These are phyloP conservation scores for Bombyx mori DNA, from an alignment of 1,140 invertebrate species.

Conservation along the genomic window ASM3026992v2 NC_085129.1:18171001-18171500, in stretches of 20 bases:
- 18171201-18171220: neutral
- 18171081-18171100: conserved; percentile 65
- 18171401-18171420: conserved; percentile 39
- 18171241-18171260: conserved; percentile 61
- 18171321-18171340: conserved; percentile 46
- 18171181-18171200: neutral
- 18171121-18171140: conserved; percentile 10
- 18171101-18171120: conserved; percentile 47
- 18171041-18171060: conserved; percentile 64
- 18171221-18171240: neutral
- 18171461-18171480: conserved; percentile 20
- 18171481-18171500: conserved; percentile 19
- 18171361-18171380: conserved; percentile 37
- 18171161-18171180: conserved; percentile 18
- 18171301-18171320: conserved; percentile 34
- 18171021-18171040: conserved; percentile 75
- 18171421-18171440: conserved; percentile 52
- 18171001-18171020: conserved; percentile 95
- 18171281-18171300: conserved; percentile 43
- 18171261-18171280: conserved; percentile 53
- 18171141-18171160: conserved; percentile 19
- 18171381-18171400: conserved; percentile 29
- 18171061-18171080: conserved; percentile 74
- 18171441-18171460: conserved; percentile 40
- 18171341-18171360: conserved; percentile 61